Base-by-base conservation (phyloP, 1,140 invertebrate genomes). In the Atta cephalotes region DNA sequence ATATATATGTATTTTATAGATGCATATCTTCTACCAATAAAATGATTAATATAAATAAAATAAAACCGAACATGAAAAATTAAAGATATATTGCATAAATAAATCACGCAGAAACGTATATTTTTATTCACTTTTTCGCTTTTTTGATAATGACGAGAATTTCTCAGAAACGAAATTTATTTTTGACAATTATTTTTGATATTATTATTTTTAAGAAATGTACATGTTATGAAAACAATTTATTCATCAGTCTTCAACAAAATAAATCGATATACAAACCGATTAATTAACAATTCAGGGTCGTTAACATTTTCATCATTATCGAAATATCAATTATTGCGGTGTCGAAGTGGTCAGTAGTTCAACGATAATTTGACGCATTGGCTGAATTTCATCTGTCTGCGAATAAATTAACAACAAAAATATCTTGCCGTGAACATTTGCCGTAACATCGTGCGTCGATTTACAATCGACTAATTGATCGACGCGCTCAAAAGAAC, bases 311-410 rank as follows among this genome's bases (percentile, higher is more conserved):
- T 84, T 84, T 56, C 70, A 25, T 74, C 70, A 74, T 84, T 74
- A 74, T 84, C 28, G 39, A 74, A 84, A 84, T 39, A 49, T 84
- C 39, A 60, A 84, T 84, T 71, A 62, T 74, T 74, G 39, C 28
- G 80, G 25, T 16, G 25, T 31, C 70, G 4, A 49, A 84, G 25
- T 49, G 16, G 35, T 31, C 53, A 35, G 25, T 16, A 35, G 35
- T 63, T 74, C 18, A 84, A 14, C 56, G 25, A 82, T 84, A 84
- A 74, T 84, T 74, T 72, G 39, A 62, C 68, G 35, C n/a, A 18
- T 1, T 21, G 49, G 51, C 9, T 31, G 10, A 74, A 49, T 72
- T 82, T 74, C 68, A 74, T 9, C 68, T 56, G 21, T 60, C 25
- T 21, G 28, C 68, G 16, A 6, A 72, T 82, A 74, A 82, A 74